Evolutionary conservation across 2,888 invertebrate species (phyloP), one percentile per base, ranked within the genome.

Genomic region (Callinectes sapidus): DNA sequence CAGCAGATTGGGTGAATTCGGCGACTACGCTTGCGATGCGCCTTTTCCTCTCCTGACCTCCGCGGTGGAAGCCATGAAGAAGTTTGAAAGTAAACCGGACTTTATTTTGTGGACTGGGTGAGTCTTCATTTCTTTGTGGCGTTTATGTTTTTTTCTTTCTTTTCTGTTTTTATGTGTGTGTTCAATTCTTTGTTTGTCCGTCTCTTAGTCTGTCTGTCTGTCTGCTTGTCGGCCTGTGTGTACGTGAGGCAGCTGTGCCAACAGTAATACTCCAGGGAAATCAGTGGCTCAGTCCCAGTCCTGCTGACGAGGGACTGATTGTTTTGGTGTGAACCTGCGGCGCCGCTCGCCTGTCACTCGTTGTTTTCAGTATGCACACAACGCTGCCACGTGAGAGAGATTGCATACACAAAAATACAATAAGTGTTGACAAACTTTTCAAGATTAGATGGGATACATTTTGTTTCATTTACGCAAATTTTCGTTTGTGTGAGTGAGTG

Each of bases 31-130:
- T n/a, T 96, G 96, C 95, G 95, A 95, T 95, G 95, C 95, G 16
- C 95, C 96, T 32, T 95, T 95, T 95, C 91, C 94, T 13, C 95
- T 96, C 81, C 95, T 95, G 6, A 93, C 92, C 55, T 95, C 95
- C 87, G 95, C 95, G 10, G 94, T 95, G 14, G 91, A 94, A 35
- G 95, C 95, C 28, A 95, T 96, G 95, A 95, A 95, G 87, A 93
- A 48, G 0, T 93, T 95, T 16, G 92, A 95, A 2, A 94, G 95
- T 8, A 92, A 95, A 81, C 95, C 95, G 14, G 95, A 95, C 93
- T 96, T 96, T 93, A 95, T 96, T 90, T 85, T 96, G 32, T 96
- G 95, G 95, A 95, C 96, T 54, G 96, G 95, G 95, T 95, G 95
- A 93, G 91, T 55, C 10, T 89, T 1, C 55, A 13, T 71, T 16